These are phyloP conservation scores for Amorpha juglandis DNA, from an alignment of 2,888 invertebrate species.

Conservation along the genomic window DNA sequence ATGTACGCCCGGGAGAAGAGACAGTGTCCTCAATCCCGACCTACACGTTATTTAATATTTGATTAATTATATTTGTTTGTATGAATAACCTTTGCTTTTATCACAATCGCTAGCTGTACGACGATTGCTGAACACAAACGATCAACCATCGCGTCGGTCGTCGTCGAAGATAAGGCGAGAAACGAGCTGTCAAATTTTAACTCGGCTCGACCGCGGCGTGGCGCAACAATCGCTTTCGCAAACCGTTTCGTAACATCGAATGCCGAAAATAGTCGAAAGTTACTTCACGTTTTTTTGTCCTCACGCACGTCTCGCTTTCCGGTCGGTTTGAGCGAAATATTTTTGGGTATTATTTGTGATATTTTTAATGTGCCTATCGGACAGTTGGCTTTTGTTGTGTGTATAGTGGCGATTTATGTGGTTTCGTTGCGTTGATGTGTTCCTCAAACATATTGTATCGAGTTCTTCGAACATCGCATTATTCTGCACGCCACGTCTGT, in stretches of 20 bases:
- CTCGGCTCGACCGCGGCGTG: conserved; percentile 44
- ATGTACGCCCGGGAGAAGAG: not conserved
- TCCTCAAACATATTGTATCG: not conserved
- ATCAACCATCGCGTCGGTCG: not conserved
- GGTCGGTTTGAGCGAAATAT: conserved; percentile 27
- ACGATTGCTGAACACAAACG: not conserved
- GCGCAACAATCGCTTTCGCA: conserved; percentile 75
- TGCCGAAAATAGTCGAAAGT: conserved; percentile 76
- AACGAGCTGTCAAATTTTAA: conserved; percentile 48
- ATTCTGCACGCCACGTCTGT: not conserved
- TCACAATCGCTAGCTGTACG: not conserved
- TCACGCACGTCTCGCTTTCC: conserved; percentile 48
- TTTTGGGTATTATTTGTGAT: conserved; percentile 16
- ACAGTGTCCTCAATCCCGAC: not conserved
- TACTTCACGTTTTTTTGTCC: conserved; percentile 62
- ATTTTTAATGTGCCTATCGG: not conserved
- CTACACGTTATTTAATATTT: not conserved
- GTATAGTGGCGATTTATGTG: not conserved
- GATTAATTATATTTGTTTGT: not conserved
- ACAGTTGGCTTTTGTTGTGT: not conserved
- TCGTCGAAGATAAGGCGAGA: conserved; percentile 13
- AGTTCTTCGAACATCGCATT: conserved; percentile 5
- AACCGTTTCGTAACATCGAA: conserved; percentile 68
- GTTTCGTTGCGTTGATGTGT: not conserved
- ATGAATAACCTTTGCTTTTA: not conserved